These are phyloP conservation scores for Phyllostomus hastatus DNA, from an alignment of 2,113 vertebrate species.

Conservation along the genomic window DNA sequence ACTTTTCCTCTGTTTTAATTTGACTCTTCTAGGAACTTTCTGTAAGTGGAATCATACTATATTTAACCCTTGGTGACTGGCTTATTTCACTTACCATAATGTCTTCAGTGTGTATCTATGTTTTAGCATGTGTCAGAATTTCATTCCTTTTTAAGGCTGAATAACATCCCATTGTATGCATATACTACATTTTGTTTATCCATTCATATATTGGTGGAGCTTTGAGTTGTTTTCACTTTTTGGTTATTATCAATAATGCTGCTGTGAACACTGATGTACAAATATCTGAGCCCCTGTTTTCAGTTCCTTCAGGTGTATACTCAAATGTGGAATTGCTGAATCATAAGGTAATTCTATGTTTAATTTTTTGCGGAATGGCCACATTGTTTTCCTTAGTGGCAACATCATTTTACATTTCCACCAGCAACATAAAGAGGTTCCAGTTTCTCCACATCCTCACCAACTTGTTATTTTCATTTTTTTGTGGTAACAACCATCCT, in stretches of 20 bases:
- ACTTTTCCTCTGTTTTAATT: neutral
- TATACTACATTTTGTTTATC: neutral
- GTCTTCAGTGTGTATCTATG: neutral
- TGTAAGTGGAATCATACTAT: neutral
- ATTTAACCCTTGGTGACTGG: neutral
- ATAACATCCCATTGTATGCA: neutral
- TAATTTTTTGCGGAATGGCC: neutral
- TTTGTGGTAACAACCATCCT: neutral
- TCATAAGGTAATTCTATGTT: neutral
- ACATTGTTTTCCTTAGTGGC: neutral
- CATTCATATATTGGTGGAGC: neutral
- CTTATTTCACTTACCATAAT: constrained; percentile 17
- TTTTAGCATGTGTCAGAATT: neutral
- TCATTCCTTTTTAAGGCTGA: neutral
- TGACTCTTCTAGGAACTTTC: neutral
- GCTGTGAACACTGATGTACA: neutral
- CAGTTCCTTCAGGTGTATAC: neutral
- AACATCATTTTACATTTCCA: neutral
- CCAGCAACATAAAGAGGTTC: neutral
- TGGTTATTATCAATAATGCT: neutral
- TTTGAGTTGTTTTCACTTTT: neutral
- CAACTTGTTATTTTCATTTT: neutral
- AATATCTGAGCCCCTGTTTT: neutral
- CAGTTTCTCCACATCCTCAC: neutral
- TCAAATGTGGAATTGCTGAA: neutral